Evolutionary conservation across 2,888 invertebrate genomes (phyloP).

Genomic region (Pyrrhosoma nymphula): DNA sequence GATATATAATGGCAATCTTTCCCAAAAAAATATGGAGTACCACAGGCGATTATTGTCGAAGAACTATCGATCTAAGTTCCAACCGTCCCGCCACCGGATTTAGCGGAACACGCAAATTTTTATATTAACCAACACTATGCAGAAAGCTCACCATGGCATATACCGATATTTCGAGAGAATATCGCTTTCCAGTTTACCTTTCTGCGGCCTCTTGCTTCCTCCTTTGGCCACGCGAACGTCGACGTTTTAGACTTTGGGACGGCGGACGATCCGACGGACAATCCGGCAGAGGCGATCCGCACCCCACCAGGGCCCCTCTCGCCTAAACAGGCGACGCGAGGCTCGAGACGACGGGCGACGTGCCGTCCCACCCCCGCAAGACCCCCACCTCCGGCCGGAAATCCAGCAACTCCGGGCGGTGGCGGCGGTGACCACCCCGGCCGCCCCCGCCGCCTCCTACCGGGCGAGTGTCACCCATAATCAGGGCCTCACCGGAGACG

Average conservation of each 20-base stretch:
- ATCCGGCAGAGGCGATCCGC: background rate
- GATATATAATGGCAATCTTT: too few species aligned
- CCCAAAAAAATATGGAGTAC: too few species aligned
- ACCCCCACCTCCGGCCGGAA: background rate
- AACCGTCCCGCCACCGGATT: too few species aligned
- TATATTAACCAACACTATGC: too few species aligned
- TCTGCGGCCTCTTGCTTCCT: background rate
- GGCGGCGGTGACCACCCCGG: background rate
- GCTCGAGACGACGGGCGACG: background rate
- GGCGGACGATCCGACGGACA: background rate
- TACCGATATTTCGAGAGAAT: too few species aligned
- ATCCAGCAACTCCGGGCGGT: background rate
- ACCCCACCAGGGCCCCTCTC: too few species aligned
- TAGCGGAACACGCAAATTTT: too few species aligned
- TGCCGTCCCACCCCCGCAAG: background rate
- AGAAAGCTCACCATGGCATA: too few species aligned
- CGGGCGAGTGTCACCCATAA: conserved; percentile 23
- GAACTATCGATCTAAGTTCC: too few species aligned
- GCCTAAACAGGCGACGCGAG: background rate
- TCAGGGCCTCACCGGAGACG: background rate
- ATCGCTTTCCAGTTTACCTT: background rate
- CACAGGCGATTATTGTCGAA: too few species aligned
- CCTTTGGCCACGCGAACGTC: background rate
- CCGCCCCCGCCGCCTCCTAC: background rate
- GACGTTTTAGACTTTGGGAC: background rate